A percentile compares a stretch with the other conserved stretches of the same genome.
Evolutionary conservation across 1,140 invertebrate genomes (phyloP).

Genomic region (Heliothis virescens): DNA sequence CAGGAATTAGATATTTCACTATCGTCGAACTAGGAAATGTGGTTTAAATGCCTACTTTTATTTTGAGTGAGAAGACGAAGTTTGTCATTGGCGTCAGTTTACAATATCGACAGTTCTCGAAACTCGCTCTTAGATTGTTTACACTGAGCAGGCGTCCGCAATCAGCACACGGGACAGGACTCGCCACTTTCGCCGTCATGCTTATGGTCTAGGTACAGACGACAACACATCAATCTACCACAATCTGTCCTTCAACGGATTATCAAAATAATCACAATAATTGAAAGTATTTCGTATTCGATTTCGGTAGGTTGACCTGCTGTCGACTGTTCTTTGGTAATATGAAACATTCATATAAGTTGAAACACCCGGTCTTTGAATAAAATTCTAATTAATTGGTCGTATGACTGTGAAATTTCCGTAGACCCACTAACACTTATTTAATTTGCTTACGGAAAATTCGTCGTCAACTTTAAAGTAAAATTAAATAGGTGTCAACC

Average conservation of each 20-base stretch:
- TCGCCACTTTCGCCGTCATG: conserved; percentile 25
- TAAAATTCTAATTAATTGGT: conserved; percentile 22
- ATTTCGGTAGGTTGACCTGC: too few species aligned
- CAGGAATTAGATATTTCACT: too few species aligned
- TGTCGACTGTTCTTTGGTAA: neutral
- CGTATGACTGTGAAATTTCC: conserved; percentile 7
- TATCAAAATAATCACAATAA: too few species aligned
- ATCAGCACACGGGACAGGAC: conserved; percentile 31
- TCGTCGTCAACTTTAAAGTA: neutral
- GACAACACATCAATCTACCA: too few species aligned
- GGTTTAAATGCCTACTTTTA: too few species aligned
- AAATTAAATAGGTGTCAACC: neutral
- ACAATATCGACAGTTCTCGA: conserved; percentile 60
- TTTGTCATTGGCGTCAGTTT: conserved; percentile 56
- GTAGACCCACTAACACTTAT: neutral
- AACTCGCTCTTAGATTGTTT: conserved; percentile 57
- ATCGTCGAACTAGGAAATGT: too few species aligned
- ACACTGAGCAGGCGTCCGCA: conserved; percentile 50
- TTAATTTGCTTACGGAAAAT: conserved; percentile 6
- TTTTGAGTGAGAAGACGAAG: neutral
- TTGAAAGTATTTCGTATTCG: too few species aligned
- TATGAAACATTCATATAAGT: conserved; percentile 24
- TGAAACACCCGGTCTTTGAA: neutral
- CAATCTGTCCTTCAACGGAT: too few species aligned
- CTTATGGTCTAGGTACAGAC: neutral